phyloP scores from a whole-genome alignment of 2,113 vertebrate genomes.

The Chamaetylas fuelleborni region DNA sequence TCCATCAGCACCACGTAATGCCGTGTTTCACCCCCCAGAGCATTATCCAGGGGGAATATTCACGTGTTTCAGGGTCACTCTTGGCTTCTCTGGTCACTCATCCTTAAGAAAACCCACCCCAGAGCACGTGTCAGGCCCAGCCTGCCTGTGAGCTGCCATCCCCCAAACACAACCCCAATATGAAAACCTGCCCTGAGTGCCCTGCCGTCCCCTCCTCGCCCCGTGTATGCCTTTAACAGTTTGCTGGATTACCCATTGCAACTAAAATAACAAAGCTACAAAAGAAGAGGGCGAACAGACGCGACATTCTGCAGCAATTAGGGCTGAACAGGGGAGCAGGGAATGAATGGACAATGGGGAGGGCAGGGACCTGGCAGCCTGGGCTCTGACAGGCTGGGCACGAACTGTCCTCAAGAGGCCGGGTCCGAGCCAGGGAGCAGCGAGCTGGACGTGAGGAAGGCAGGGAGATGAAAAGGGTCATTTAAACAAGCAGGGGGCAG shows the following conservation, averaged over 20 bases:
- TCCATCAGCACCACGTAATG: neutral
- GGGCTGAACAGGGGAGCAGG: neutral
- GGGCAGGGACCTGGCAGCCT: neutral
- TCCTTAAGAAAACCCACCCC: neutral
- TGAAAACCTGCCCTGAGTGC: neutral
- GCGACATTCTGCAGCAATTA: slow-evolving; percentile 48
- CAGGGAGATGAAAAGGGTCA: slow-evolving; percentile 39
- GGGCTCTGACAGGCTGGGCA: neutral
- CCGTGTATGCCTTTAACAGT: slow-evolving; percentile 32
- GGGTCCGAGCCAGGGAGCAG: neutral
- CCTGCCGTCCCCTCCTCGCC: neutral
- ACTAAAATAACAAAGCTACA: slow-evolving; percentile 63
- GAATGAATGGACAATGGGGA: slow-evolving; percentile 57
- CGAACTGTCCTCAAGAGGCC: neutral
- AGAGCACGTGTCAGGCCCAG: neutral
- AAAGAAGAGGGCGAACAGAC: slow-evolving; percentile 29
- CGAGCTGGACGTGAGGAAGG: neutral
- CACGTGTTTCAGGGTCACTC: neutral
- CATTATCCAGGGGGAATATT: neutral
- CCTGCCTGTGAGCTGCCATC: neutral
- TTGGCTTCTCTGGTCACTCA: neutral
- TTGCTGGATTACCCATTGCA: slow-evolving; percentile 16
- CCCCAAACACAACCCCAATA: neutral
- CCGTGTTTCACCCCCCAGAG: neutral
- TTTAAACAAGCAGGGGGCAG: slow-evolving; percentile 35